A percentile compares a stretch with the other conserved stretches of the same genome.
These are phyloP conservation scores for Magallana ariakensis DNA, from an alignment of 1,140 invertebrate genomes.

Conservation along the genomic window DNA sequence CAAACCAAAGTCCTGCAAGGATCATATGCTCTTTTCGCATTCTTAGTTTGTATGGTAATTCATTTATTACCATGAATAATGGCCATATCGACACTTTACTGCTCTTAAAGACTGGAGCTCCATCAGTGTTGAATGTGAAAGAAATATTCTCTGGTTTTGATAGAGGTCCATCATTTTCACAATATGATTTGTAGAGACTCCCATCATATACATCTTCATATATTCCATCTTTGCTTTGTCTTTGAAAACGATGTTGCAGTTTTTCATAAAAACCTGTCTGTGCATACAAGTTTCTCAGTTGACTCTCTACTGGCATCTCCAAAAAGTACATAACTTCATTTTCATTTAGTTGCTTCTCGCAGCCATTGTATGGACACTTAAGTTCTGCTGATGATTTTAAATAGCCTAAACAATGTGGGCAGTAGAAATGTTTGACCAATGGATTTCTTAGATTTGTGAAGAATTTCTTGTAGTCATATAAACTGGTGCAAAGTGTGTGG, in stretches of 20 bases:
- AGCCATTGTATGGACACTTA: neutral
- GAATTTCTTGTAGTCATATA: neutral
- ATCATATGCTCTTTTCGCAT: conserved; percentile 53
- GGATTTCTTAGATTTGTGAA: conserved; percentile 40
- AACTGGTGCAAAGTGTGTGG: too few relatives aligned
- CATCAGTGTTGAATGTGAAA: conserved; percentile 59
- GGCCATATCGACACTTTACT: conserved; percentile 54
- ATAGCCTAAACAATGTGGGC: neutral
- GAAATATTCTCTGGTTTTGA: conserved; percentile 54
- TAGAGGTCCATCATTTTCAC: conserved; percentile 3
- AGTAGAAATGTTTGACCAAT: neutral
- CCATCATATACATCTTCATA: conserved; percentile 10
- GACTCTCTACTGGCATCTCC: neutral
- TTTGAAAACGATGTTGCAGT: neutral
- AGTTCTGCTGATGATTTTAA: neutral
- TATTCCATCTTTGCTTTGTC: neutral
- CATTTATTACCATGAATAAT: conserved; percentile 54
- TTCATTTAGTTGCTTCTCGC: neutral
- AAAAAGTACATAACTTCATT: neutral
- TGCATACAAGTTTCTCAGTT: neutral
- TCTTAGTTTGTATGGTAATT: conserved; percentile 45
- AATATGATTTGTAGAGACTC: neutral
- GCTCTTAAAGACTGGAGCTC: conserved; percentile 54
- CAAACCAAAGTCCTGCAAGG: conserved; percentile 50
- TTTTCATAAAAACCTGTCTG: neutral